These are phyloP conservation scores for Pantherophis guttatus DNA, from an alignment of 2,113 vertebrate genomes.

Conservation along the genomic window DNA sequence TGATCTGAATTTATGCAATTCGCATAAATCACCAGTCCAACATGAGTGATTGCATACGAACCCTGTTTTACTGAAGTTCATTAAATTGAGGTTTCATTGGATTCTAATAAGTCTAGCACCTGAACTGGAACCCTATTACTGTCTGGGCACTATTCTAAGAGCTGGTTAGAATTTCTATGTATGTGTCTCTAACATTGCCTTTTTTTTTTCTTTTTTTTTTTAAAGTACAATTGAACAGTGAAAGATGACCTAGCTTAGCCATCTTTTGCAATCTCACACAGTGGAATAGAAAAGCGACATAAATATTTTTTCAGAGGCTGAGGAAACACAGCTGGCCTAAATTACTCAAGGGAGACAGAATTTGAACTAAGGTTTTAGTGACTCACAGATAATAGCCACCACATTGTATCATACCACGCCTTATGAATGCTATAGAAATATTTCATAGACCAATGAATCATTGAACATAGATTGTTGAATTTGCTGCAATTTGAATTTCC, in stretches of 20 bases:
- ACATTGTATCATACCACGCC: background rate
- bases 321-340: background rate
- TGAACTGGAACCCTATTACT: background rate
- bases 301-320: background rate
- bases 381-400: background rate
- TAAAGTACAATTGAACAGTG: background rate
- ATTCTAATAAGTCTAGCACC: background rate
- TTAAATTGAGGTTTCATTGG: background rate
- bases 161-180: background rate
- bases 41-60: background rate
- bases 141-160: background rate
- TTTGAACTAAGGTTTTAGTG: background rate
- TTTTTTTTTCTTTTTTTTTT: constrained; percentile 4
- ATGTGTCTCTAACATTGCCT: background rate
- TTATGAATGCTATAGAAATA: background rate
- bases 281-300: background rate
- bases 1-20: background rate
- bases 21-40: background rate
- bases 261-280: background rate
- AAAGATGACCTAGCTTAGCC: background rate
- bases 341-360: background rate
- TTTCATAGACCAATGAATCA: background rate
- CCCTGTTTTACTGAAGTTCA: background rate
- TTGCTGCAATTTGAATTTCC: background rate
- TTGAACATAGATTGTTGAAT: background rate